Evolutionary conservation across 2,113 vertebrate genomes (phyloP).

Genomic region (Labeo catla): DNA sequence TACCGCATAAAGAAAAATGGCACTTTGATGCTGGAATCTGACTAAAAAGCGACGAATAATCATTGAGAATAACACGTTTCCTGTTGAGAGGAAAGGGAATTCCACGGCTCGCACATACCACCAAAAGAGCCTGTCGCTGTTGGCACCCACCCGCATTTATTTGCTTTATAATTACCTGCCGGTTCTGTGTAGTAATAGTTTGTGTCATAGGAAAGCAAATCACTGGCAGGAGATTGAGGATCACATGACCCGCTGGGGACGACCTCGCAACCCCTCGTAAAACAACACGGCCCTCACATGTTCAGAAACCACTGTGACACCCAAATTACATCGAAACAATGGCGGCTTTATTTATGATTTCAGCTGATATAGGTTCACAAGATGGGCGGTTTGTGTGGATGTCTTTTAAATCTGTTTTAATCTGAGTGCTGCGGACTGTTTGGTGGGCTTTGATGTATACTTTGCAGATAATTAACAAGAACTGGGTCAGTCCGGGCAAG

Average conservation of each 20-base stretch:
- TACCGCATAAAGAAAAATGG: conserved; percentile 32
- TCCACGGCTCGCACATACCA: conserved; percentile 68
- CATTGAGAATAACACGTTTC: conserved; percentile 73
- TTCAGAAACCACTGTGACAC: conserved; percentile 64
- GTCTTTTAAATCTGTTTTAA: conserved; percentile 56
- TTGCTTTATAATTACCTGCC: conserved; percentile 85
- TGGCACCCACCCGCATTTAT: conserved; percentile 81
- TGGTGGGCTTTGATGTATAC: conserved; percentile 73
- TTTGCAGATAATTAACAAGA: conserved; percentile 77
- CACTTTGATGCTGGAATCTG: conserved; percentile 2
- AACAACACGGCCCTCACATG: conserved; percentile 68
- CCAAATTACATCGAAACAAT: conserved; percentile 75
- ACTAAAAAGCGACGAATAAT: conserved; percentile 37
- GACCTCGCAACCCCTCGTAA: conserved; percentile 78
- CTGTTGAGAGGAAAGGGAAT: conserved; percentile 72
- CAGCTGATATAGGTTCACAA: conserved; percentile 58
- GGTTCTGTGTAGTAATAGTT: conserved; percentile 81
- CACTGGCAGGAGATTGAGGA: conserved; percentile 73
- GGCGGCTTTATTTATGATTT: conserved; percentile 69
- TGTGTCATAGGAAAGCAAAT: conserved; percentile 94
- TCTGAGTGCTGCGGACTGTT: conserved; percentile 56
- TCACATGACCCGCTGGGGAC: conserved; percentile 76
- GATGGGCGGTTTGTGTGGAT: conserved; percentile 45
- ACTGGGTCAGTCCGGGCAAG: conserved; percentile 76
- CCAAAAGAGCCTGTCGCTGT: conserved; percentile 71